phyloP scores from a whole-genome alignment of 2,113 vertebrate genomes.

The Prionailurus bengalensis region DNA sequence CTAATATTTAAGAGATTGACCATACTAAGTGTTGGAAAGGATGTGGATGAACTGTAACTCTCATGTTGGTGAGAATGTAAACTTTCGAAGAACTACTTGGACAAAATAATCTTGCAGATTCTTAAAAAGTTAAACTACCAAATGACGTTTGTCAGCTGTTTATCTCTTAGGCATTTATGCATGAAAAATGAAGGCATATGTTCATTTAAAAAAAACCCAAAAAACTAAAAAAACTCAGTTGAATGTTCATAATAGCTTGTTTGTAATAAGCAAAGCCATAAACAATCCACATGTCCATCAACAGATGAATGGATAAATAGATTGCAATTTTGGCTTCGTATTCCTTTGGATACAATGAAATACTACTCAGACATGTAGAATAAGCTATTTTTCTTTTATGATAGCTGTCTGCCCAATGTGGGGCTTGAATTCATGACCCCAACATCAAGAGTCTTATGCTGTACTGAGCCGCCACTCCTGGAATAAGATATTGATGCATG shows the following conservation, averaged over 20 bases:
- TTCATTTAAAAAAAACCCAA: neutral
- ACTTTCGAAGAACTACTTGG: neutral
- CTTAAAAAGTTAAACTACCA: neutral
- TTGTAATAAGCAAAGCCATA: neutral
- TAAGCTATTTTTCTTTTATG: neutral
- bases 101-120: neutral
- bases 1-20: neutral
- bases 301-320: neutral
- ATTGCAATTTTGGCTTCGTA: neutral
- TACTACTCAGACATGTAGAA: neutral
- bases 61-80: neutral
- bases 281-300: neutral
- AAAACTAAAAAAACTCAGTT: neutral
- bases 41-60: neutral
- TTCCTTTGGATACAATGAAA: neutral
- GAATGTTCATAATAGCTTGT: neutral
- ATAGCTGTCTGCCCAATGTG: constrained; percentile 91
- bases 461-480: constrained; percentile 92
- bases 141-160: neutral
- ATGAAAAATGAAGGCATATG: neutral
- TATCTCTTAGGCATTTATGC: neutral
- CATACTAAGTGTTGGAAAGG: neutral
- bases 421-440: constrained; percentile 98
- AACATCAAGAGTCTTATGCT: constrained; percentile 99
- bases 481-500: neutral